phyloP scores from a whole-genome alignment of 2,888 invertebrate species.

The Monoplex corrugatus region DNA sequence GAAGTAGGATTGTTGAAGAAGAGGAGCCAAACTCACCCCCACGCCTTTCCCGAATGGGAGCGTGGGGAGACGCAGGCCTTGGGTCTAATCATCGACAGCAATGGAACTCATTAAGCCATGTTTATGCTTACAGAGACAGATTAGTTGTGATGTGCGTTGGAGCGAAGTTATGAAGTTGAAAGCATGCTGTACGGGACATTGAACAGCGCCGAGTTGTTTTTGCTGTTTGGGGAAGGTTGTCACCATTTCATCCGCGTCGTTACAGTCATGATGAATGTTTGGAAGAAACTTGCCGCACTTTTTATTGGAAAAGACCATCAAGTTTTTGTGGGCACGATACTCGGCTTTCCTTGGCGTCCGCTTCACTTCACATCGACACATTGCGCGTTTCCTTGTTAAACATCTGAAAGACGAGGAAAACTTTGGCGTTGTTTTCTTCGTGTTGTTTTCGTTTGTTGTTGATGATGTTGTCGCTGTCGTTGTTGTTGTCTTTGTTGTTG shows the following conservation, averaged over 20 bases:
- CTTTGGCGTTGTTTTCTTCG: background rate
- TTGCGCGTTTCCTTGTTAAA: background rate
- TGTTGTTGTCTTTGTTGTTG: background rate
- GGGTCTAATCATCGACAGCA: constrained; percentile 21
- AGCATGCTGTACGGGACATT: constrained; percentile 10
- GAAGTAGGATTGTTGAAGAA: background rate
- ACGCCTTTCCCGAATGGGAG: background rate
- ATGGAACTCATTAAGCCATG: constrained; percentile 32
- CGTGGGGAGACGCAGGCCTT: background rate
- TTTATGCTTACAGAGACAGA: constrained; percentile 20
- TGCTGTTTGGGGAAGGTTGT: background rate
- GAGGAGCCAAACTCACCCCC: background rate
- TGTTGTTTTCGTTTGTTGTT: background rate
- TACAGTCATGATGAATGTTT: constrained; percentile 29
- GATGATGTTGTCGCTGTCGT: too few species aligned
- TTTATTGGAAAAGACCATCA: constrained; percentile 22
- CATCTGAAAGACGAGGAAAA: background rate
- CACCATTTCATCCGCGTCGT: constrained; percentile 32
- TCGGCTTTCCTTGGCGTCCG: constrained; percentile 2
- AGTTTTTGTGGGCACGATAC: background rate
- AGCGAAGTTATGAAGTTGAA: constrained; percentile 30
- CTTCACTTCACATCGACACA: background rate
- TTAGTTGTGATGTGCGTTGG: constrained; percentile 19
- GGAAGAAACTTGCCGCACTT: background rate
- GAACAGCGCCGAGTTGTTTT: background rate